Base-by-base conservation (phyloP, 2,888 invertebrate species). In the Euphydryas editha region DNA sequence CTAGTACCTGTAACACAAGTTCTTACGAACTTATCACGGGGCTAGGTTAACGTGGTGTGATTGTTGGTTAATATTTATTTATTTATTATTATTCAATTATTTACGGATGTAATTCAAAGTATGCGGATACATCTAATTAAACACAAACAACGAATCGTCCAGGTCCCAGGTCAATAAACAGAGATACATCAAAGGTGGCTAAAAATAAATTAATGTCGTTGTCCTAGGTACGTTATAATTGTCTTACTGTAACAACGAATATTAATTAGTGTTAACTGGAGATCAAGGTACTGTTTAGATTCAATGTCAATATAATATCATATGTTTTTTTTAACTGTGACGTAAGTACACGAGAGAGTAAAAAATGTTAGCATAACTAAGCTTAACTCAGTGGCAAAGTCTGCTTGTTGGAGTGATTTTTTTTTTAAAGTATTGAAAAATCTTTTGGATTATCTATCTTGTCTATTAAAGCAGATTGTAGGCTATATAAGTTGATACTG, bases 141-240 rank as follows among this genome's bases (percentile, higher is more conserved):
- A 63, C 44, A 17, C 49, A 66, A 68, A 68, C 63, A 67, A 66
- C 54, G 59, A 63, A 65, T 62, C 65, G 30, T 30, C 57, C 68
- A 69, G 70, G 67, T 68, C 49, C 57, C 71, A 58, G 54, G 69
- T 67, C 62, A 69, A 71, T 67, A 69, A 65, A 71, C 66, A 66
- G 59, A 62, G 30, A 54, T n/a, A 72, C 71, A 69, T 72, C 72
- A 72, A 72, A 72, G 69, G 44, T 13, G 37, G 54, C 71, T 71
- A 72, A 68, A 69, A 71, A 71, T 72, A 72, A 71, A 68, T 17
- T 68, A 61, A 62, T 64, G 72, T 69, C 72, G 64, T 66, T 68
- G 71, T 72, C 72, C 69, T 69, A 69, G 65, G 62, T 68, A 57
- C 63, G 57, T 58, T 70, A 64, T 68, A 66, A 70, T 70, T 72